phyloP scores from a whole-genome alignment of 2,888 invertebrate genomes.

The Synergus laeviventris region DNA sequence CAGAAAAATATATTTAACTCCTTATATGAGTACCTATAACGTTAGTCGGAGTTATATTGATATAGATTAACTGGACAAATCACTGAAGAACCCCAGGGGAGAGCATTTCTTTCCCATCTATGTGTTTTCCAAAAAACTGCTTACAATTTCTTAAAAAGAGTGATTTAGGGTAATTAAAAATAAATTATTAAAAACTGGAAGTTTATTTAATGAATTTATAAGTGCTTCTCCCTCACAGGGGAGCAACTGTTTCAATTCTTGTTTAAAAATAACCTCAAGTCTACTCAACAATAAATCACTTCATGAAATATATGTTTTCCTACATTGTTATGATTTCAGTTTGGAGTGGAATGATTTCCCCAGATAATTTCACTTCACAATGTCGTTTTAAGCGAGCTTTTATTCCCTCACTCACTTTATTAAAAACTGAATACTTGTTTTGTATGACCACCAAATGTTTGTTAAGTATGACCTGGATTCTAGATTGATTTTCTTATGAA shows the following conservation, averaged over 20 bases:
- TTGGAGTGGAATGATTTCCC: slow-evolving; percentile 5
- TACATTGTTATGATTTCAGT: not conserved
- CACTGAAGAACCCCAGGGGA: not conserved
- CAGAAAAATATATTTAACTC: slow-evolving; percentile 16
- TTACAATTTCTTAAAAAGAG: not conserved
- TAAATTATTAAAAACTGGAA: no score
- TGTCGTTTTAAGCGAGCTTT: not conserved
- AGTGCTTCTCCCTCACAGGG: no score
- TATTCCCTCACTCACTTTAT: not conserved
- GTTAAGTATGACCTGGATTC: not conserved
- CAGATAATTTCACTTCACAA: not conserved
- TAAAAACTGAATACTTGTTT: slow-evolving; percentile 6
- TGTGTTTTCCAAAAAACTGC: not conserved
- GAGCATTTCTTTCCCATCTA: no score
- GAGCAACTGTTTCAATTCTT: not conserved
- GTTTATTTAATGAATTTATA: no score
- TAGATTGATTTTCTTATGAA: not conserved
- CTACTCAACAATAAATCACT: not conserved
- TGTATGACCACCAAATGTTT: not conserved
- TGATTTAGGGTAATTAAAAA: not conserved
- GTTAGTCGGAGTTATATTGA: slow-evolving; percentile 20
- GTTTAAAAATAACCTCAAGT: not conserved
- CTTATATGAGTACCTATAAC: slow-evolving; percentile 6
- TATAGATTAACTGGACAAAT: slow-evolving; percentile 17
- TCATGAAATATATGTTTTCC: not conserved